Evolutionary conservation across 2,113 vertebrate genomes (phyloP), one percentile per base, ranked within the genome.

Genomic region (Polyodon spathula): DNA sequence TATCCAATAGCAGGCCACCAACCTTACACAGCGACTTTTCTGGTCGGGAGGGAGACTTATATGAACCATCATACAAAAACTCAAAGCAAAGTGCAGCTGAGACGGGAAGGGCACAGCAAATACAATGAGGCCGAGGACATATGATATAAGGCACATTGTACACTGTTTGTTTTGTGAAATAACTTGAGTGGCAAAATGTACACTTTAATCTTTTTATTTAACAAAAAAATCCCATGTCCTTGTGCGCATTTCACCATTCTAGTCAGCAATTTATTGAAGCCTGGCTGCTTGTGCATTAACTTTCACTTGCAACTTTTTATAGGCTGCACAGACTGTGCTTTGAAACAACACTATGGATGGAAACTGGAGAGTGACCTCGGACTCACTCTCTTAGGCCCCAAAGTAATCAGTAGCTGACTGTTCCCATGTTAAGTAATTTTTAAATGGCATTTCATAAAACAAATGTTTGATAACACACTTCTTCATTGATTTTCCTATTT

Each of bases 221-320:
- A 44, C 43, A 10, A 44, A 44, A 44, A 44, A 44, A 12, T 44
- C 43, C 43, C 43, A 44, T 44, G 43, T 44, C 12, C 15, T n/a
- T 6, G 48, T 50, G 48, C 48, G 15, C 10, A 4, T 50, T 50
- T 50, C 48, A 50, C 6, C 48, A 50, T 50, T 50, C 48, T n/a
- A 50, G 48, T 50, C 48, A 50, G 48, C 48, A 11, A 50, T 11
- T 50, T 50, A 50, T 50, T 50, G 6, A 50, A 50, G 48, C 48
- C 48, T 44, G 5, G 43, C 3, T 44, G 43, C 43, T 12, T 10
- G 43, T 44, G 43, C 43, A 44, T 44, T 44, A 44, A 44, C 43
- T 44, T 44, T 44, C 8, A 12, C 43, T n/a, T n/a, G 48, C 48
- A 50, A 6, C 42, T 44, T 12, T n/a, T n/a, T n/a, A n/a, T n/a